A percentile compares a stretch with the other conserved stretches of the same genome.
phyloP scores from a whole-genome alignment of 1,140 invertebrate genomes.

The Xylocopa sonorina region DNA sequence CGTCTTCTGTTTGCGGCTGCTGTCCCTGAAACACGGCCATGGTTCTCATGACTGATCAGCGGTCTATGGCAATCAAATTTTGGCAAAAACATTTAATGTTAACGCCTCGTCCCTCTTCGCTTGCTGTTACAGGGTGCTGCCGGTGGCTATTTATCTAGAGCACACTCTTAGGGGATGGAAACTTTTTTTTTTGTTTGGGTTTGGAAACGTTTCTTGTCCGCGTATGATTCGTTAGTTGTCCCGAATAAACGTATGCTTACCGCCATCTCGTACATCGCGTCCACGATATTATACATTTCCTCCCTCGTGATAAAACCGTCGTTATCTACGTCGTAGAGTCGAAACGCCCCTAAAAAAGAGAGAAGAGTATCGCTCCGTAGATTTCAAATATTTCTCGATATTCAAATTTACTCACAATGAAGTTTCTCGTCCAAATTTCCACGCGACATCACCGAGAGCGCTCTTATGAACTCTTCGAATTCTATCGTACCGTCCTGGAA shows the following conservation, averaged over 20 bases:
- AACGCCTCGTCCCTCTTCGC: too few relatives aligned
- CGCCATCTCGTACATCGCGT: constrained; percentile 99
- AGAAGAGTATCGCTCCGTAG: not conserved
- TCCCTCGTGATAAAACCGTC: constrained; percentile 98
- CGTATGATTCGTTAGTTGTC: too few relatives aligned
- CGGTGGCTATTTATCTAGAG: too few relatives aligned
- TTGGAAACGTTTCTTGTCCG: too few relatives aligned
- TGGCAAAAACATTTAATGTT: too few relatives aligned
- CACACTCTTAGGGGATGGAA: too few relatives aligned
- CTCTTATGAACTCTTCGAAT: constrained; percentile 98
- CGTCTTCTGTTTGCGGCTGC: constrained; percentile 94
- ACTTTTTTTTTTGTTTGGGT: too few relatives aligned
- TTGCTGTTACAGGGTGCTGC: too few relatives aligned
- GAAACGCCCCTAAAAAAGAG: constrained; percentile 94
- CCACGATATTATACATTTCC: constrained; percentile 99
- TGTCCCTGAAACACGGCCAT: constrained; percentile 89
- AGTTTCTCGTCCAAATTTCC: constrained; percentile 98
- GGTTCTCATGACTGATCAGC: too few relatives aligned
- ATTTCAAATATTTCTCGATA: not conserved
- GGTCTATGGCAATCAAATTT: too few relatives aligned
- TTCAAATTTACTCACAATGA: constrained; percentile 92
- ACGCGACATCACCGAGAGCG: constrained; percentile 96
- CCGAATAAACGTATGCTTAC: constrained; percentile 89
- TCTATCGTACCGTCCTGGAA: constrained; percentile 97
- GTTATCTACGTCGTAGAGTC: constrained; percentile 98